phyloP scores from a whole-genome alignment of 2,113 vertebrate species.

The Tragelaphus imberbis region DNA sequence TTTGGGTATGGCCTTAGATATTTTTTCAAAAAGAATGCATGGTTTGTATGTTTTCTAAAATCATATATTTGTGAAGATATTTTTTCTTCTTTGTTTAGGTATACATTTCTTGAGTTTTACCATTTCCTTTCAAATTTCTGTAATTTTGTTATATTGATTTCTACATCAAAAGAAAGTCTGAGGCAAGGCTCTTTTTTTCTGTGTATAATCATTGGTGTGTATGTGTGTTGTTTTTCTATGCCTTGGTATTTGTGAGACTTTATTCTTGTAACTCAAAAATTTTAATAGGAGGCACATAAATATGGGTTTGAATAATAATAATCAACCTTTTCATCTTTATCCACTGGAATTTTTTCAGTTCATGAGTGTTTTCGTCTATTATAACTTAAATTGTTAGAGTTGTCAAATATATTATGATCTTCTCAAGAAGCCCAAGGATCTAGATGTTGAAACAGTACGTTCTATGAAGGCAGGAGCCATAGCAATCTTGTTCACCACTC shows the following conservation, averaged over 20 bases:
- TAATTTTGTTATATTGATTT: neutral
- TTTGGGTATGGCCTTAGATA: slow-evolving; percentile 3
- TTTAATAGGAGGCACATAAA: neutral
- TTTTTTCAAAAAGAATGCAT: neutral
- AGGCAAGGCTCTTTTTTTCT: neutral
- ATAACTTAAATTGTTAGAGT: neutral
- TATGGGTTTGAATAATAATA: neutral
- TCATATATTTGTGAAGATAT: neutral
- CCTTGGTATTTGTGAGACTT: neutral
- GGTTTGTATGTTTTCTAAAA: neutral
- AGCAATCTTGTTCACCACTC: neutral
- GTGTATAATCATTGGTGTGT: neutral
- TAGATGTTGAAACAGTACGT: neutral
- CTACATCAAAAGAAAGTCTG: neutral
- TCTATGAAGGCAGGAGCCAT: neutral
- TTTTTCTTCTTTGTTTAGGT: neutral
- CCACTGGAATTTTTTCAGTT: neutral
- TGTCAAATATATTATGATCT: neutral
- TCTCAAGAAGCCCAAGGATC: neutral
- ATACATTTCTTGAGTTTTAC: neutral
- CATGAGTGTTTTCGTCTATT: neutral
- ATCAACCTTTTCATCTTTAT: neutral
- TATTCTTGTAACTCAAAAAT: neutral
- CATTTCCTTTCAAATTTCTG: neutral
- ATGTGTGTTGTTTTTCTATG: neutral